Base-by-base conservation (phyloP, 2,113 vertebrate genomes). In the Aspiorhynchus laticeps region DNA sequence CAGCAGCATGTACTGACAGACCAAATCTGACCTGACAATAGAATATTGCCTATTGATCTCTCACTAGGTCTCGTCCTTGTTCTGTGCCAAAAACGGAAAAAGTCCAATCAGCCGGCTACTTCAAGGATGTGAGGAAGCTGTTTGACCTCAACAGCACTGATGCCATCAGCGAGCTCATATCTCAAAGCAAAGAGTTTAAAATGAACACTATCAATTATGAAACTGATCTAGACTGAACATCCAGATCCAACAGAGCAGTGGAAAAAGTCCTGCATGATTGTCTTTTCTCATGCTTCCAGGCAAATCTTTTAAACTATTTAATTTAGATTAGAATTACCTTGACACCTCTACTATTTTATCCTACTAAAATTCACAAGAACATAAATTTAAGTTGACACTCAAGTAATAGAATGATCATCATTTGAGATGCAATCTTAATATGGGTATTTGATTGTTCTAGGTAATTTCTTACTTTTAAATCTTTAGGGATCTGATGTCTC, bases 21-120 rank as follows among this genome's bases (percentile, higher is more conserved):
- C 21, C 53, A 80, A n/a, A 80, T 80, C 53, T 38, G 21, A 33
- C 53, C 33, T 61, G 51, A 56, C 53, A 41, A 78, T 21, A 79
- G 48, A 79, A 7, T 5, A 61, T 80, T 61, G 33, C 11, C 53
- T 61, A 14, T 61, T n/a, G 78, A 80, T 61, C 78, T 48, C 78
- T 15, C 53, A 80, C 78, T 33, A 7, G 48, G 15, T 36, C 76
- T 79, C 2, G 48, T 1, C 15, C 28, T 79, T 79, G 19, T 80
- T 38, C 78, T 80, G 51, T 80, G 78, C 51, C 12, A n/a, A 61
- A 80, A 56, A 21, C 9, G 0, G 21, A 80, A 80, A 61, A 61
- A 7, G 12, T 61, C 78, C 21, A 61, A 61, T 61, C 33, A 38
- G 17, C 53, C 5, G 7, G 21, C 9, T 24, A 38, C 53, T 38